These are phyloP conservation scores for Poecile montanus DNA, from an alignment of 2,797 vertebrate genomes.

Conservation along the genomic window DNA sequence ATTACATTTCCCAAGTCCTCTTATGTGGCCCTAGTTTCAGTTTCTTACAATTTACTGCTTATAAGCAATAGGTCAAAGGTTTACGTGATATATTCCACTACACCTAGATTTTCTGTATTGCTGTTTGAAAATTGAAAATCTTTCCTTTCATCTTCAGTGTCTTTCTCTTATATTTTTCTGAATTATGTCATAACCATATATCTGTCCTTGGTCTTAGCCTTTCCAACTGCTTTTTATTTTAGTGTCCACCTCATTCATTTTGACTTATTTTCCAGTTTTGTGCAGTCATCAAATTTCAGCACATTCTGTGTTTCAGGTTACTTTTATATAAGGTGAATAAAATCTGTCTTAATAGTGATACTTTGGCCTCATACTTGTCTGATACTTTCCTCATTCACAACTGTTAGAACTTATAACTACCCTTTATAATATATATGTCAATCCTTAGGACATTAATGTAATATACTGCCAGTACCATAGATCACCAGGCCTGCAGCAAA, in stretches of 20 bases:
- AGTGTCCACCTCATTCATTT: slow-evolving; percentile 50
- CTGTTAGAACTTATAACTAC: slow-evolving; percentile 42
- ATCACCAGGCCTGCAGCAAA: slow-evolving; percentile 21
- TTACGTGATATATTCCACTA: slow-evolving; percentile 7
- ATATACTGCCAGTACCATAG: slow-evolving; percentile 9
- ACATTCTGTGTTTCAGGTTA: slow-evolving; percentile 46
- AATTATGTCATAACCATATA: slow-evolving; percentile 64
- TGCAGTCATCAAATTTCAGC: slow-evolving; percentile 66
- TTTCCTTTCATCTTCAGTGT: slow-evolving; percentile 48
- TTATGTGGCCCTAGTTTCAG: not conserved
- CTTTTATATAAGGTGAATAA: slow-evolving; percentile 48
- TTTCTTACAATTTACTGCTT: slow-evolving; percentile 48
- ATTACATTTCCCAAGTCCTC: slow-evolving; percentile 35
- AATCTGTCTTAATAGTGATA: slow-evolving; percentile 57
- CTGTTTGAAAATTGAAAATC: slow-evolving; percentile 53
- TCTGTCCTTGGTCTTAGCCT: slow-evolving; percentile 61
- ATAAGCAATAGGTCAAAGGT: slow-evolving; percentile 45
- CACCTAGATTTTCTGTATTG: slow-evolving; percentile 28
- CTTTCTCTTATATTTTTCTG: slow-evolving; percentile 59
- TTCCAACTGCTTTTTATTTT: slow-evolving; percentile 59
- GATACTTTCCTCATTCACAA: slow-evolving; percentile 5
- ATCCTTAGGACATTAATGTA: slow-evolving; percentile 39
- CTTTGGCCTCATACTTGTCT: slow-evolving; percentile 53
- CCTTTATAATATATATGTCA: slow-evolving; percentile 48
- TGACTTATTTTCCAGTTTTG: slow-evolving; percentile 66